Evolutionary conservation across 1,140 invertebrate species (phyloP), one percentile per base, ranked within the genome.

Genomic region (Drosophila sulfurigaster): DNA sequence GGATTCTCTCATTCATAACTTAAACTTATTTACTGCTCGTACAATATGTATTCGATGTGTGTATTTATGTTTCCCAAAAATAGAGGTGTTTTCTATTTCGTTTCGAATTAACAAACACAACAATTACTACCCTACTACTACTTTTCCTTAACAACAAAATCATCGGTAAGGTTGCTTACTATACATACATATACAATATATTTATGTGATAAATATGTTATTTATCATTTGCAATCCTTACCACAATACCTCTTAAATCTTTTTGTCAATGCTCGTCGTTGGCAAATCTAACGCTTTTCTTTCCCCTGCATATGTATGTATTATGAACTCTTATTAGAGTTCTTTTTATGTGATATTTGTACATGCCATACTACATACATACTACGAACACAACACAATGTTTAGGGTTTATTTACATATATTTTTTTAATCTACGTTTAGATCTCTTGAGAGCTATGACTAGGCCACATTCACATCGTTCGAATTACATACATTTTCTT

Each of bases 281-380:
- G 13, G n/a, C 41, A 13, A 43, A 43, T 43, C n/a, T 7, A 3
- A 43, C 5, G 11, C 41, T 43, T 43, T 13, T 2, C 41, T 43
- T 43, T 43, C n/a, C n/a, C 5, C 41, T 13, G n/a, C 41, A 13
- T 13, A 43, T 43, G 41, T 43, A 43, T 43, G n/a, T 43, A 43
- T 43, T 43, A 43, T 43, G n/a, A 43, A 43, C 11, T 38, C 35
- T 4, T 43, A 13, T 5, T 2, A 4, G 41, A 43, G n/a, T 43
- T 25, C 41, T 3, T n/a, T 43, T 43, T 13, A 43, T 43, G n/a
- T 43, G 11, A 41, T 41, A 49, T 63, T n/a, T 49, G 25, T 49
- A 49, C 15, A 59, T 59, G 32, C 10, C 15, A 20, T 59, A 30
- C 41, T 13, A 20, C 15, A 20, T 59, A 30, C 41, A 43, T 43